Conservation (phyloP, 2,113 vertebrate species). For the Solea senegalensis region DNA sequence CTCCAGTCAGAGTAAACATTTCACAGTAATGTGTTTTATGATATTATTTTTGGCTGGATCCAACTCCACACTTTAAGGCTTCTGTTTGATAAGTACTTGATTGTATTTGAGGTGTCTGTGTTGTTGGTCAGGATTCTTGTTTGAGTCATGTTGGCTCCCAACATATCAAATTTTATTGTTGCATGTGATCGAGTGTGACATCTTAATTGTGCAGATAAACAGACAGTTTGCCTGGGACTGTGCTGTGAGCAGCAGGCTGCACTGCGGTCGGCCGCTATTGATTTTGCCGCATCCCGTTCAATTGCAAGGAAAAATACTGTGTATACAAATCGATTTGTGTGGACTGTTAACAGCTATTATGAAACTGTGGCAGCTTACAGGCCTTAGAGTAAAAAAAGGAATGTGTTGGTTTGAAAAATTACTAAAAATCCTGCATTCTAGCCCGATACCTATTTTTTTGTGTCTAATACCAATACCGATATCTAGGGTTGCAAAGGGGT, state of each 20-base stretch:
- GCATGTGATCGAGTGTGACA: neutral
- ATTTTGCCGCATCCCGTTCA: constrained; percentile 3
- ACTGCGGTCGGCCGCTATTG: neutral
- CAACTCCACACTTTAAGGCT: neutral
- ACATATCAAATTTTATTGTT: constrained; percentile 7
- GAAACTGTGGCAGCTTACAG: neutral
- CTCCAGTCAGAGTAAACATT: neutral
- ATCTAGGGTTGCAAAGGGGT: too few relatives aligned
- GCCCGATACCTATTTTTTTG: too few relatives aligned
- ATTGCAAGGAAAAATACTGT: neutral
- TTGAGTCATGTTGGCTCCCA: too few relatives aligned
- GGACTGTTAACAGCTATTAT: neutral
- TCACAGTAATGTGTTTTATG: neutral
- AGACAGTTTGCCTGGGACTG: constrained; percentile 2
- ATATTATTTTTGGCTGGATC: neutral
- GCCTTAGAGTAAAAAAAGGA: neutral
- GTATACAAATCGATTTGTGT: constrained; percentile 10
- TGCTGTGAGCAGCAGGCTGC: neutral
- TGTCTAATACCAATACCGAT: too few relatives aligned
- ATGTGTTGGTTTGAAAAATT: too few relatives aligned
- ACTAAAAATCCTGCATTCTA: too few relatives aligned
- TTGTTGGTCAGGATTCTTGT: too few relatives aligned
- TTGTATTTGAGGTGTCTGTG: constrained; percentile 6
- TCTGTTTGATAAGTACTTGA: neutral
- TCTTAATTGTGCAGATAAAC: constrained; percentile 18